Conservation (phyloP, 2,113 vertebrate species). For the Apodemus sylvaticus region DNA sequence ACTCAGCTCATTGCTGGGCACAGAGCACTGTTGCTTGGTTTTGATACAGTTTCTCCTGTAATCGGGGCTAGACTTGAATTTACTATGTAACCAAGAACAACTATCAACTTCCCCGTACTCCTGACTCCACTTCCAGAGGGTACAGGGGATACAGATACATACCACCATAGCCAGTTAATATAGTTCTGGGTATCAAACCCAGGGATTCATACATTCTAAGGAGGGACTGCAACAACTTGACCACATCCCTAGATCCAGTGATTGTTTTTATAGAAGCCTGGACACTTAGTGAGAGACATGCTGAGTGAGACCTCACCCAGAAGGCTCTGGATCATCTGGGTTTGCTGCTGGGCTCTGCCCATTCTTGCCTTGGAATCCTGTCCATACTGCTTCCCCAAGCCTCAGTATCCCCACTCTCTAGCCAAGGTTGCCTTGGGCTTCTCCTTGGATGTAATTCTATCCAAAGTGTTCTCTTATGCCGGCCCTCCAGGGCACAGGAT, state of each 20-base stretch:
- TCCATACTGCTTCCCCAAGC: not conserved
- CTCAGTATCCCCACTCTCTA: not conserved
- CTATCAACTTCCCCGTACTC: not conserved
- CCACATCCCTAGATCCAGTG: too few species aligned
- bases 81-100: not conserved
- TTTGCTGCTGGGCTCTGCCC: not conserved
- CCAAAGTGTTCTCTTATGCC: not conserved
- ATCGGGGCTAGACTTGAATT: not conserved
- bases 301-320: too few species aligned
- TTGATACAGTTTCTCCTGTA: not conserved
- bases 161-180: not conserved
- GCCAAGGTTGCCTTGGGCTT: not conserved
- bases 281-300: not conserved
- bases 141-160: too few species aligned
- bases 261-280: rapidly evolving
- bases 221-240: not conserved
- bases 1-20: not conserved
- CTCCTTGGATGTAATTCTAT: not conserved
- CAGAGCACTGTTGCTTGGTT: not conserved
- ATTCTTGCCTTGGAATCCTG: not conserved
- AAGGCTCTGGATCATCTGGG: not conserved
- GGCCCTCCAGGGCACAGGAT: not conserved
- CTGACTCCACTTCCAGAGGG: not conserved
- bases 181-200: not conserved
- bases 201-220: not conserved